Conservation (phyloP, 2,797 vertebrate genomes). For the Tenualosa ilisha region DNA sequence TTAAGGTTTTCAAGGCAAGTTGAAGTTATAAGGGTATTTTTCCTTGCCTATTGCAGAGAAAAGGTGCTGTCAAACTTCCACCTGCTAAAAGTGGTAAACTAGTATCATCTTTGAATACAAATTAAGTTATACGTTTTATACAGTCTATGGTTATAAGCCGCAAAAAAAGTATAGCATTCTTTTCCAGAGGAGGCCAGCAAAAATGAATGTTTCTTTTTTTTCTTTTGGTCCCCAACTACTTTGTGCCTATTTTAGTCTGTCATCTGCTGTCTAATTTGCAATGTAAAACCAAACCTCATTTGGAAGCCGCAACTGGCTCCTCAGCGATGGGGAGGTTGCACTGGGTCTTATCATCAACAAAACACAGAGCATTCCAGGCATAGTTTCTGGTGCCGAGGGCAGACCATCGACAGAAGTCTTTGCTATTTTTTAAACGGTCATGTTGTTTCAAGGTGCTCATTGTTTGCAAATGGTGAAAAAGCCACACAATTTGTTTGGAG, state of each 20-base stretch:
- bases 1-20: background rate
- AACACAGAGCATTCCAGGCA: constrained; percentile 1
- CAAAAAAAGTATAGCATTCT: background rate
- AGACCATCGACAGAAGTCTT: constrained; percentile 7
- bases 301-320: background rate
- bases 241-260: background rate
- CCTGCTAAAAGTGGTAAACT: background rate
- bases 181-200: background rate
- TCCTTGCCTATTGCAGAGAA: background rate
- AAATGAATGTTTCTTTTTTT: background rate
- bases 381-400: background rate
- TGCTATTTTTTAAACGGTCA: constrained; percentile 4
- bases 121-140: no score
- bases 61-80: background rate
- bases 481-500: background rate
- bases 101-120: background rate
- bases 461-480: background rate
- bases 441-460: constrained; percentile 23
- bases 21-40: background rate
- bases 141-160: background rate
- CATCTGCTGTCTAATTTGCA: background rate
- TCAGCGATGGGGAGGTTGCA: background rate
- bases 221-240: background rate
- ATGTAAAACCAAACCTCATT: constrained; percentile 14
- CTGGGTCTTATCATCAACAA: constrained; percentile 7